Conservation (phyloP, 2,113 vertebrate species). For the Calonectris borealis region DNA sequence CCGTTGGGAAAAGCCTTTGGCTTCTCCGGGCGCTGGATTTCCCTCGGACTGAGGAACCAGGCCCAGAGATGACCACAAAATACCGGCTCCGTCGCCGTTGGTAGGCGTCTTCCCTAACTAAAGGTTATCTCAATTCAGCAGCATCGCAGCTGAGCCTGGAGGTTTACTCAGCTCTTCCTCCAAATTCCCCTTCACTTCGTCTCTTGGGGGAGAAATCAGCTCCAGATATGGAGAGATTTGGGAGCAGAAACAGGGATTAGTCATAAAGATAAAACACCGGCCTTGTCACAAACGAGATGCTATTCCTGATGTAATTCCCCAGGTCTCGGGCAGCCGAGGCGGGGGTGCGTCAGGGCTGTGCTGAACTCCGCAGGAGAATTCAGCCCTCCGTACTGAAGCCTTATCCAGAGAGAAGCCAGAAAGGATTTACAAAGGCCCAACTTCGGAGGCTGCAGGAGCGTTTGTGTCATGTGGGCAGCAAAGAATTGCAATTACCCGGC, state of each 20-base stretch:
- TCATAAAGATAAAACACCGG: slow-evolving; percentile 26
- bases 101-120: neutral
- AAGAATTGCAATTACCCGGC: neutral
- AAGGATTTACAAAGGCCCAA: neutral
- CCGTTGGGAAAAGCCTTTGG: neutral
- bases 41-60: neutral
- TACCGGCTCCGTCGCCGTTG: fast-evolving
- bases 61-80: neutral
- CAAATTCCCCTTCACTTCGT: neutral
- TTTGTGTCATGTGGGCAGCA: neutral
- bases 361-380: neutral
- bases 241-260: slow-evolving; percentile 33
- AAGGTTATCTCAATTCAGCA: neutral
- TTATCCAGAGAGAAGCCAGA: neutral
- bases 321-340: neutral
- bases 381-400: neutral
- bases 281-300: neutral
- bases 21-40: neutral
- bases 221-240: neutral
- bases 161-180: neutral
- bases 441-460: neutral
- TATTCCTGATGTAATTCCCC: neutral
- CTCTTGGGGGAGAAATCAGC: neutral
- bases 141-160: neutral
- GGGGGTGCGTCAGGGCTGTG: neutral